A percentile compares a stretch with the other conserved stretches of the same genome.
These are phyloP conservation scores for Pemphigus obesinymphae DNA, from an alignment of 1,140 invertebrate species.

Conservation along the genomic window DNA sequence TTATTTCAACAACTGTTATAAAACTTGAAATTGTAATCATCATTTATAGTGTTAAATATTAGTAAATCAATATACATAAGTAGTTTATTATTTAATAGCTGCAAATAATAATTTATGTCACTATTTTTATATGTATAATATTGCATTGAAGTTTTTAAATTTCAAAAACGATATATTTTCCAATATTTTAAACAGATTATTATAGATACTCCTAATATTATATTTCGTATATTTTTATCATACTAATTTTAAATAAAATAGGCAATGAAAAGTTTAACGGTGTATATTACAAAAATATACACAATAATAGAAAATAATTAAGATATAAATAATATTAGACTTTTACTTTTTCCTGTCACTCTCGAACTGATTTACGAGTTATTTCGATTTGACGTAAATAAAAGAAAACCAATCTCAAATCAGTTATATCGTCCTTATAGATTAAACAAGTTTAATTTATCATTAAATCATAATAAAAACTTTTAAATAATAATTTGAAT, in stretches of 20 bases:
- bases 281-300: background rate
- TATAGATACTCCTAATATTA: background rate
- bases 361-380: slow-evolving; percentile 17
- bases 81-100: too few species aligned
- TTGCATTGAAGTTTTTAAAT: background rate
- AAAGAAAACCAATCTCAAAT: background rate
- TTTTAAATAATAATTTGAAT: background rate
- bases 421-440: background rate
- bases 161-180: too few species aligned
- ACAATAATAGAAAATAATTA: background rate
- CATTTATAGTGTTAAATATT: too few species aligned
- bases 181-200: background rate
- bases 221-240: background rate
- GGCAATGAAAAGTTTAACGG: background rate
- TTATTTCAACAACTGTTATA: too few species aligned
- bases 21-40: too few species aligned
- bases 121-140: background rate
- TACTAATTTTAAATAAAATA: background rate
- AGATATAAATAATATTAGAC: background rate
- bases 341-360: slow-evolving; percentile 21
- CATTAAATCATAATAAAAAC: slow-evolving; percentile 6
- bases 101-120: too few species aligned
- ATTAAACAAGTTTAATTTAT: background rate
- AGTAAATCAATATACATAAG: too few species aligned
- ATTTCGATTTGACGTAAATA: slow-evolving; percentile 2